Conservation (phyloP, 2,888 invertebrate species). For the Platycheirus albimanus region DNA sequence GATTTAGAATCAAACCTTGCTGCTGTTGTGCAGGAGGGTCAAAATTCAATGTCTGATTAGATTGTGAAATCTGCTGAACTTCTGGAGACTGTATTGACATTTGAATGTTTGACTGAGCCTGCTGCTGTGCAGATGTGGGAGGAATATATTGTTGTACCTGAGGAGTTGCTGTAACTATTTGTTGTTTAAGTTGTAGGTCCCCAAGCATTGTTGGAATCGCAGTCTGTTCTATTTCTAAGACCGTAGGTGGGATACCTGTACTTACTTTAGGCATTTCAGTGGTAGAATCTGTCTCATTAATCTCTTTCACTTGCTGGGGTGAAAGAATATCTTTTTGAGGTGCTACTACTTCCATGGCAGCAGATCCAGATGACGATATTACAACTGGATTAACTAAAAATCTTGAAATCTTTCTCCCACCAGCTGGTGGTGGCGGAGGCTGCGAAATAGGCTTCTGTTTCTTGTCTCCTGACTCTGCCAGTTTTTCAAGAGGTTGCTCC, state of each 20-base stretch:
- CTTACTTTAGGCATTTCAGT: background rate
- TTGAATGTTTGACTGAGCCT: background rate
- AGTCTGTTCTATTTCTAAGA: conserved; percentile 7
- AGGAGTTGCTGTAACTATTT: conserved; percentile 15
- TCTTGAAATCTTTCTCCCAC: conserved; percentile 89
- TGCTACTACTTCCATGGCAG: conserved; percentile 78
- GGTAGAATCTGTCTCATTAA: conserved; percentile 25
- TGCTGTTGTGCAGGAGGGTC: background rate
- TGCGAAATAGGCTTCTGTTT: background rate
- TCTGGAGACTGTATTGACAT: background rate
- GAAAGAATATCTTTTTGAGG: conserved; percentile 40
- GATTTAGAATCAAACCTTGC: background rate
- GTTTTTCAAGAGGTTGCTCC: conserved; percentile 18
- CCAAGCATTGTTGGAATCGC: background rate
- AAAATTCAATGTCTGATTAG: background rate
- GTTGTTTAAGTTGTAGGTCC: conserved; percentile 1
- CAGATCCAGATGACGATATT: conserved; percentile 77
- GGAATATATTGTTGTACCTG: background rate
- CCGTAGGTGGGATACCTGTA: background rate
- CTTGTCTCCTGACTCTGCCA: background rate
- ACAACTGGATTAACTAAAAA: conserved; percentile 92
- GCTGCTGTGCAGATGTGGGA: background rate
- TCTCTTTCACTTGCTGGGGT: conserved; percentile 6
- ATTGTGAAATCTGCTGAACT: conserved; percentile 7
- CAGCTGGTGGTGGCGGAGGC: conserved; percentile 78